These are phyloP conservation scores for Catostomus latipinnis DNA, from an alignment of 2,797 vertebrate species.

Conservation along the genomic window DNA sequence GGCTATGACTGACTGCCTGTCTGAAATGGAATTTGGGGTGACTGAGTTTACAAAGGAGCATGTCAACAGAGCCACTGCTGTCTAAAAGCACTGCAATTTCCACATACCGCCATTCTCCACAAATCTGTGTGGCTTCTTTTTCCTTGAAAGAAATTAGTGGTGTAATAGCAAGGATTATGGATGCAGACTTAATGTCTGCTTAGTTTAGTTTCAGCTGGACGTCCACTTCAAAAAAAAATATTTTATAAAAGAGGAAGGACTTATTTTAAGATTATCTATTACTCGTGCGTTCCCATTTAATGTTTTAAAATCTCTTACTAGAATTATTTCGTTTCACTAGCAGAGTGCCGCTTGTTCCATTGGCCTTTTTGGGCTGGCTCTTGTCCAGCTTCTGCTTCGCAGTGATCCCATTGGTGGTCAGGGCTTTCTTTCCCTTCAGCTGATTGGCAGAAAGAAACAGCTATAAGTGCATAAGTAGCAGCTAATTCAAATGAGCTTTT, in stretches of 20 bases:
- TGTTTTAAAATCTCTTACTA: slow-evolving; percentile 77
- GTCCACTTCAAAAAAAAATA: background rate
- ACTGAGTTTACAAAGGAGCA: slow-evolving; percentile 56
- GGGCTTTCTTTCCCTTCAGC: slow-evolving; percentile 89
- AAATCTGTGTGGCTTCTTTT: slow-evolving; percentile 64
- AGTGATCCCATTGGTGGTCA: slow-evolving; percentile 76
- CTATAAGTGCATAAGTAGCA: background rate
- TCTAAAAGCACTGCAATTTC: slow-evolving; percentile 68
- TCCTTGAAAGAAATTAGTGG: slow-evolving; percentile 68
- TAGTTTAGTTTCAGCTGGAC: slow-evolving; percentile 37
- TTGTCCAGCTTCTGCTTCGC: slow-evolving; percentile 85
- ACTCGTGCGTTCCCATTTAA: background rate
- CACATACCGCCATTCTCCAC: slow-evolving; percentile 71
- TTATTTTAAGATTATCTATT: slow-evolving; percentile 19
- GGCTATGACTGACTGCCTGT: slow-evolving; percentile 16
- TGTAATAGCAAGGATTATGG: slow-evolving; percentile 59
- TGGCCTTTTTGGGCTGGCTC: slow-evolving; percentile 81
- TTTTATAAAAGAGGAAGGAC: background rate
- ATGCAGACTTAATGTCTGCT: slow-evolving; percentile 70
- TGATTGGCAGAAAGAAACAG: slow-evolving; percentile 62
- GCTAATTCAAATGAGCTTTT: background rate
- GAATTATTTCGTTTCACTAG: slow-evolving; percentile 86
- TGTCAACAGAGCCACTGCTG: slow-evolving; percentile 42
- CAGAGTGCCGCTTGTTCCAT: slow-evolving; percentile 68
- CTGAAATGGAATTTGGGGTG: slow-evolving; percentile 24